Base-by-base conservation (phyloP, 2,888 invertebrate genomes). In the Polietes domitor region DNA sequence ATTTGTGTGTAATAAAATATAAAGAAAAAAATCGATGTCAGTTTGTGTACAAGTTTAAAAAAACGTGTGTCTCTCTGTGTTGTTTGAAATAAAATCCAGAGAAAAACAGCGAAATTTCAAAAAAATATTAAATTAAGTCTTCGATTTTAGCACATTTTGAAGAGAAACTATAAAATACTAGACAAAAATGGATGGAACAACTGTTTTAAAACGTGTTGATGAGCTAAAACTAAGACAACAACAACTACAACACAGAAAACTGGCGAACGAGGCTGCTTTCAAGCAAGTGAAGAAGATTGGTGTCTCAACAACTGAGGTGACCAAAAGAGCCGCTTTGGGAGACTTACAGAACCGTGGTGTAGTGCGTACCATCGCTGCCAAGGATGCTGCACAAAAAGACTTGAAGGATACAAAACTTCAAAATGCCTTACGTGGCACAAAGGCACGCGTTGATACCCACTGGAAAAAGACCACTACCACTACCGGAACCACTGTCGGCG, bases 271-370 rank as follows among this genome's bases (percentile, higher is more conserved):
- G 55, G 91, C 89, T 74, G 89, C 89, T 37, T 84, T 87, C 15
- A 89, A 88, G 41, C 89, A 89, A 70, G 86, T 88, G 1, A 91
- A 91, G 83, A 92, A 91, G 87, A 70, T 90, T 79, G 87, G 87
- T 76, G 87, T 80, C 71, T 82, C 88, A 83, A 86, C 88, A 65
- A 89, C 88, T 81, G 88, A 88, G 58, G 77, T 82, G 7, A 86
- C 89, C 55, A 92, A 91, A 85, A 90, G 93, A 85, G 91, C 93
- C 24, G 94, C 93, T 17, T 88, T 93, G 47, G 93, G 93, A 4
- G 94, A 94, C 87, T 90, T 93, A 71, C 93, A 93, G 28, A 93
- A 93, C 87, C 93, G 92, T 81, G 93, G 93, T 17, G 80, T 91
- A 5, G 90, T 90, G 6, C 91, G 89, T 19, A 87, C 86, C 32